Percentiles rank a stretch among this genome's conserved stretches.
These are phyloP conservation scores for Himalopsyche tibetana DNA, from an alignment of 2,888 invertebrate species.

Conservation along the genomic window DNA sequence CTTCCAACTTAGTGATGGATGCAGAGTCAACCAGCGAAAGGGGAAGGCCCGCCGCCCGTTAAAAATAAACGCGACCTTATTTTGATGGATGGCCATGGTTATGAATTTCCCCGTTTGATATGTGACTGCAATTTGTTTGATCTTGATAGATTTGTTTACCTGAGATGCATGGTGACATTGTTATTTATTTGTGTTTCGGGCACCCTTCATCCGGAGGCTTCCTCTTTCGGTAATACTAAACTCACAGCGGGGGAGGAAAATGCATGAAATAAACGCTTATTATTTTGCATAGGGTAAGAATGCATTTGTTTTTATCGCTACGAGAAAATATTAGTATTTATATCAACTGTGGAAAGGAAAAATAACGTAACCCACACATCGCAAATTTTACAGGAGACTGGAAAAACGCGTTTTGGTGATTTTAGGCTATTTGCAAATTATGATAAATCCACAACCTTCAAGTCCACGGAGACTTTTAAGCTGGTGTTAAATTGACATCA, in stretches of 20 bases:
- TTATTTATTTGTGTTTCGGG: constrained; percentile 47
- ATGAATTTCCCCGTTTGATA: constrained; percentile 58
- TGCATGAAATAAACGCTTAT: constrained; percentile 15
- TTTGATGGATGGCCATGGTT: constrained; percentile 54
- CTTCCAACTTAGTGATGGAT: constrained; percentile 31
- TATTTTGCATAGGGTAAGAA: constrained; percentile 34
- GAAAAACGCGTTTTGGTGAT: too few species aligned
- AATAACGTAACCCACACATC: too few species aligned
- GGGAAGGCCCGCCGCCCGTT: constrained; percentile 27
- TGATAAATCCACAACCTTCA: too few species aligned
- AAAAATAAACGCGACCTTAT: constrained; percentile 22
- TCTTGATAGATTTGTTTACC: constrained; percentile 62
- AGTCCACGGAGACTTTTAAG: too few species aligned
- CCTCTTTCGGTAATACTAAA: constrained; percentile 43
- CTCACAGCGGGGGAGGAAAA: not conserved
- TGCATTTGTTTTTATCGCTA: not conserved
- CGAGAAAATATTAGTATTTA: not conserved
- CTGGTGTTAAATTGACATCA: too few species aligned
- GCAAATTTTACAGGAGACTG: too few species aligned
- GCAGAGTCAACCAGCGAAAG: constrained; percentile 33
- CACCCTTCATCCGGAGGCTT: constrained; percentile 39
- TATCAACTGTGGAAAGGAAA: not conserved
- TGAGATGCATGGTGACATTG: constrained; percentile 55
- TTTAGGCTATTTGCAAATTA: too few species aligned
- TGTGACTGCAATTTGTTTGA: constrained; percentile 65